Evolutionary conservation across 2,113 vertebrate species (phyloP), one percentile per base, ranked within the genome.

Genomic region (Amphilophus citrinellus): DNA sequence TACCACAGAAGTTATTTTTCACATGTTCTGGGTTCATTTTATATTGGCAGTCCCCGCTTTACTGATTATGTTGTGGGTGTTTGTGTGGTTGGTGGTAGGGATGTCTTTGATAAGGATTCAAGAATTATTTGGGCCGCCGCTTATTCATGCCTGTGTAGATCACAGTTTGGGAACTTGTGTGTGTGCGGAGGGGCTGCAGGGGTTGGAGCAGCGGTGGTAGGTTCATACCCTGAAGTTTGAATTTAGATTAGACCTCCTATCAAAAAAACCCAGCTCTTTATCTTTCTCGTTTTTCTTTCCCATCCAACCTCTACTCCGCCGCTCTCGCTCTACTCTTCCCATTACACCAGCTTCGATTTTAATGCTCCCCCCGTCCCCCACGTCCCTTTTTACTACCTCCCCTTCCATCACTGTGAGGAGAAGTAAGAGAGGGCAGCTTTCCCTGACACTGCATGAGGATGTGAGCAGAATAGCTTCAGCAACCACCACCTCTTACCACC

Each of bases 381-480:
- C 35, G 1, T 66, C 61, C 57, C 18, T 47, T 59, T 83, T 68
- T 61, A 50, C 60, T 86, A 59, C 63, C 73, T 71, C 44, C 30
- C 61, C 65, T 44, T 81, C 68, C 56, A 63, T 78, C 6, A 87
- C 81, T 91, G 84, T 30, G 87, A 91, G 79, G 61, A 87, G 76
- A 84, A 88, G 85, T 73, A 86, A 68, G 76, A 92, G 84, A 89
- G 86, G 82, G 80, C 77, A 92, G 84, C 86, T 87, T 91, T 85
- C 79, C 83, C 84, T 92, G 87, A 93, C 92, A 93, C 93, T 30
- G 93, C 95, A 95, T 91, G 89, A 93, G 91, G 91, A 95, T 95
- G 95, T 94, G 94, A 95, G 91, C 80, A 57, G 94, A 95, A 96
- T 95, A 91, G 77, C 83, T 79, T 47, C 57, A 84, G 87, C 78